Evolutionary conservation across 2,797 vertebrate genomes (phyloP), one percentile per base, ranked within the genome.

Genomic region (Falco columbarius): DNA sequence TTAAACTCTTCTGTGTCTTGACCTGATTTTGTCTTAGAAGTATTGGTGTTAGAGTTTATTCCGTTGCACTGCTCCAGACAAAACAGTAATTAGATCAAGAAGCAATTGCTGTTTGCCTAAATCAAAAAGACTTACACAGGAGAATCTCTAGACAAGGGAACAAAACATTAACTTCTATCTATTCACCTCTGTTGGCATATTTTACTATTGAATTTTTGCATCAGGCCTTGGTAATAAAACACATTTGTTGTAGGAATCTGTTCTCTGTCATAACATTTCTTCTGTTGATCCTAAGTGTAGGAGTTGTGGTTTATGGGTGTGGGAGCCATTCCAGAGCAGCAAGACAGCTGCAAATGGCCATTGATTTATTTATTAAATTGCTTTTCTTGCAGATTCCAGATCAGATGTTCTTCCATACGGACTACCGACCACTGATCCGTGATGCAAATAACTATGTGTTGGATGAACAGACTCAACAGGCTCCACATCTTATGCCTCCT

Each of bases 381-480:
- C 94, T 66, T 96, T n/a, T 91, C 75, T 81, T 89, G 73, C 97
- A 99, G 99, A 99, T 99, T 98, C 99, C 99, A 72, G 99, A 99
- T 97, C 99, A 99, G 98, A 99, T 99, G 99, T 99, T 99, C 98
- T 99, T 99, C 98, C 99, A 99, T 95, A 99, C 99, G 49, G 99
- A 99, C 98, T 99, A 99, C 97, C 98, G 99, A 44, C 99, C 99
- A 13, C 98, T 99, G 72, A 99, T 99, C 93, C 99, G 99, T n/a
- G 99, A 99, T 96, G 95, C 99, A 59, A 99, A 99, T 92, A 99
- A 99, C 98, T 99, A 98, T n/a, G 99, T 99, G 68, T 95, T 99
- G 97, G 99, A 99, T 63, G 99, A 99, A 93, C 99, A 99, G 98
- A 99, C 99, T 2, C 99, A 99, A 93, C 99, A 99, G 97, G 99